Conservation (phyloP, 2,797 vertebrate genomes). For the Argentina silus region DNA sequence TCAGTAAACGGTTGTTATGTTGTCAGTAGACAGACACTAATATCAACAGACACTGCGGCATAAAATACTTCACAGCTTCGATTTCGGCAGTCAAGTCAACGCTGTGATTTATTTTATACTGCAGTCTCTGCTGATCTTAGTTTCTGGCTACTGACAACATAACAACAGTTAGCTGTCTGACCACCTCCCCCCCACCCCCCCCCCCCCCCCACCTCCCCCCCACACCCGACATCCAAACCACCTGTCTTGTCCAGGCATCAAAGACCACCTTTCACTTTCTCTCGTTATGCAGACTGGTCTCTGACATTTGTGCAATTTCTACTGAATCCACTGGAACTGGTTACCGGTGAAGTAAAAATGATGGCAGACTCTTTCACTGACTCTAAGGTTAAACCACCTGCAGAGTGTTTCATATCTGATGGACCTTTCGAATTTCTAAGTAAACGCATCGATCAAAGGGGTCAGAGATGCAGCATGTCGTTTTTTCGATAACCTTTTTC, state of each 20-base stretch:
- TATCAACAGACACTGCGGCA: conserved; percentile 18
- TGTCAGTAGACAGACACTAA: conserved; percentile 38
- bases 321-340: conserved; percentile 2
- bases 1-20: too few species aligned
- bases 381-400: conserved; percentile 19
- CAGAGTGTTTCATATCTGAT: conserved; percentile 22
- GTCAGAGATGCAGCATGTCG: conserved; percentile 16
- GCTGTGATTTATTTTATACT: too few species aligned
- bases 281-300: conserved; percentile 21
- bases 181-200: conserved; percentile 11
- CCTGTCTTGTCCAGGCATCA: conserved; percentile 25
- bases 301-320: conserved; percentile 37
- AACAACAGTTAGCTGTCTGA: not conserved
- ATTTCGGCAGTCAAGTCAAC: too few species aligned
- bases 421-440: conserved; percentile 20
- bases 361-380: conserved; percentile 8
- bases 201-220: not conserved
- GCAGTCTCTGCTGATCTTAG: too few species aligned
- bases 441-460: conserved; percentile 23
- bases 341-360: not conserved
- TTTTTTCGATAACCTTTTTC: conserved; percentile 25
- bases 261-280: conserved; percentile 5
- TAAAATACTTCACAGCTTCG: too few species aligned
- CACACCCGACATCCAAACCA: conserved; percentile 21
- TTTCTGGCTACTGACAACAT: too few species aligned